These are phyloP conservation scores for Clarias batrachus DNA, from an alignment of 2,113 vertebrate species.

Conservation along the genomic window DNA sequence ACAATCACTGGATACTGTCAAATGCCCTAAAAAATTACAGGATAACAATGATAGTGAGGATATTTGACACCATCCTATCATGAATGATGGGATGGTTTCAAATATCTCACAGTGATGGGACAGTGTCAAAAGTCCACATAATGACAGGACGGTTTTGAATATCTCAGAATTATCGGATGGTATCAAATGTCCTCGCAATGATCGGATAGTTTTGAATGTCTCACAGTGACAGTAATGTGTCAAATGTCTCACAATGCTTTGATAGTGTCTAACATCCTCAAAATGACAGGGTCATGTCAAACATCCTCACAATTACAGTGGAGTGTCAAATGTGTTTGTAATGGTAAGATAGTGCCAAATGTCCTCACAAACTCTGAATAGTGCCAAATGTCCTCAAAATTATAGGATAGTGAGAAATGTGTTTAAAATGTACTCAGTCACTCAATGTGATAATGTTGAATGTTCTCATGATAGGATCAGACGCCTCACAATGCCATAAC, in stretches of 20 bases:
- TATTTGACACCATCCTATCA: not conserved
- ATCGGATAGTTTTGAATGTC: not conserved
- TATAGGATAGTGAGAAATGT: not conserved
- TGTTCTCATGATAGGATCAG: too few species aligned
- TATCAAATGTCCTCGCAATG: not conserved
- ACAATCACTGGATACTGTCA: too few species aligned
- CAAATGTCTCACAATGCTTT: not conserved
- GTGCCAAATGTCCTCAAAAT: not conserved
- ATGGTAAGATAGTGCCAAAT: not conserved
- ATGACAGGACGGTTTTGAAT: not conserved
- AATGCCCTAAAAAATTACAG: not conserved
- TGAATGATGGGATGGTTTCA: not conserved
- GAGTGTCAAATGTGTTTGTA: not conserved
- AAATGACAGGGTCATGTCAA: not conserved
- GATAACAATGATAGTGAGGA: not conserved
- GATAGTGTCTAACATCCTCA: not conserved
- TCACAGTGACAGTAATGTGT: not conserved
- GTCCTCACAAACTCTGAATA: not conserved
- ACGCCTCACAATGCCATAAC: too few species aligned
- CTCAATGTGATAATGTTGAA: too few species aligned
- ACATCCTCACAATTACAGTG: not conserved
- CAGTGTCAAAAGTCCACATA: not conserved
- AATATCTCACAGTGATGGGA: not conserved
- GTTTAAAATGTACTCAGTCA: not conserved
- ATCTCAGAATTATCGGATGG: not conserved